These are phyloP conservation scores for Chloroclysta siterata DNA, from an alignment of 2,888 invertebrate genomes.

Conservation along the genomic window DNA sequence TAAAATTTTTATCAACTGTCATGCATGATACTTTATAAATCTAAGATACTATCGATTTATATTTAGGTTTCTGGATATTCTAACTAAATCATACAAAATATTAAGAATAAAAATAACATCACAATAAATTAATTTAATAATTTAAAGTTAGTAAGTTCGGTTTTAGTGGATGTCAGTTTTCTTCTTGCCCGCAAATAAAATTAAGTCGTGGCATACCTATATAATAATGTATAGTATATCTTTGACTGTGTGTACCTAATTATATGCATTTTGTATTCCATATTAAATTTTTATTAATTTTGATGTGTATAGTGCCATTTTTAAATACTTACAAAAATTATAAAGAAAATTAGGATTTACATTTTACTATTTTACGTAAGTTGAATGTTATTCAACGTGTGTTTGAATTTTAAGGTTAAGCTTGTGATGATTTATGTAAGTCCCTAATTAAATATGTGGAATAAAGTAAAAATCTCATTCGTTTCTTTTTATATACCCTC, in stretches of 20 bases:
- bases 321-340: constrained; percentile 3
- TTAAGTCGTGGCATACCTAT: neutral
- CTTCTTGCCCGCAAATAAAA: constrained; percentile 4
- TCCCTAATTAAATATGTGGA: neutral
- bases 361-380: constrained; percentile 3
- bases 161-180: constrained; percentile 5
- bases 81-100: neutral
- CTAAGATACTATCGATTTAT: no score
- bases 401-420: constrained; percentile 15
- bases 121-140: neutral
- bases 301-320: constrained; percentile 23
- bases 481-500: neutral
- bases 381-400: constrained; percentile 3
- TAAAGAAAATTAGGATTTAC: constrained; percentile 2
- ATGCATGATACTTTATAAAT: no score
- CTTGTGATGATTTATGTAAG: constrained; percentile 24
- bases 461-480: neutral
- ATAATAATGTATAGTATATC: neutral
- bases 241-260: neutral
- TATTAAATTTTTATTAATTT: neutral
- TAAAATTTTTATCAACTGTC: no score
- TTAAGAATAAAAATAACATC: neutral
- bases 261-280: constrained; percentile 16
- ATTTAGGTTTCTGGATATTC: no score
- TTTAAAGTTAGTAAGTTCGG: neutral